Conservation (phyloP, 2,888 invertebrate genomes). For the Lypha dubia region DNA sequence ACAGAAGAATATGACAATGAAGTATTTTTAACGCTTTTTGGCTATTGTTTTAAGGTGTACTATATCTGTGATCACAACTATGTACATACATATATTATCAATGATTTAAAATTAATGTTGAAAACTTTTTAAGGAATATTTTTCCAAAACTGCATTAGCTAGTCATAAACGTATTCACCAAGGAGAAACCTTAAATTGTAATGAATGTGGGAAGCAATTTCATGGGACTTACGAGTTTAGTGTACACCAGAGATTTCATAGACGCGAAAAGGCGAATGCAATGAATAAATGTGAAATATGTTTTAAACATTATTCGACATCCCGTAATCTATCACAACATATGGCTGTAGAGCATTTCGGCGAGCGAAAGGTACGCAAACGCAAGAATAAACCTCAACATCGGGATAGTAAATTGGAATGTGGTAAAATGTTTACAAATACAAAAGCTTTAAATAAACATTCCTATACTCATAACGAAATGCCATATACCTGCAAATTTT, state of each 20-base stretch:
- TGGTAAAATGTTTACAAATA: conserved; percentile 75
- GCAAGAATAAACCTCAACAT: conserved; percentile 69
- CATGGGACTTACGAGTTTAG: conserved; percentile 75
- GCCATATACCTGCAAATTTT: conserved; percentile 76
- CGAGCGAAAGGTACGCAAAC: conserved; percentile 5
- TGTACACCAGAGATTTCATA: conserved; percentile 76
- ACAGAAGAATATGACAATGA: too few relatives aligned
- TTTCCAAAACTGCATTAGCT: conserved; percentile 74
- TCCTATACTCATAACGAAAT: conserved; percentile 75
- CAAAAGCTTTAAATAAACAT: conserved; percentile 76
- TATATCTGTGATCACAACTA: not conserved
- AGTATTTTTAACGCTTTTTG: not conserved
- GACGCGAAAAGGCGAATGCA: conserved; percentile 63
- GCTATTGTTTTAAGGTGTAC: not conserved
- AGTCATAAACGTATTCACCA: conserved; percentile 75
- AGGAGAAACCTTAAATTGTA: conserved; percentile 73
- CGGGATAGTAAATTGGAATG: conserved; percentile 74
- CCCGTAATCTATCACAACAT: conserved; percentile 75
- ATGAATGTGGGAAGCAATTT: conserved; percentile 74
- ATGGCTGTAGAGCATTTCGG: conserved; percentile 70
- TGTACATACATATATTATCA: not conserved
- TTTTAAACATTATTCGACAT: conserved; percentile 74
- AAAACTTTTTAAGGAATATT: conserved; percentile 58
- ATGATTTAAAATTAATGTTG: not conserved
- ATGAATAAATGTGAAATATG: conserved; percentile 74